Evolutionary conservation across 2,797 vertebrate genomes (phyloP).

Genomic region (Tangara arthus): DNA sequence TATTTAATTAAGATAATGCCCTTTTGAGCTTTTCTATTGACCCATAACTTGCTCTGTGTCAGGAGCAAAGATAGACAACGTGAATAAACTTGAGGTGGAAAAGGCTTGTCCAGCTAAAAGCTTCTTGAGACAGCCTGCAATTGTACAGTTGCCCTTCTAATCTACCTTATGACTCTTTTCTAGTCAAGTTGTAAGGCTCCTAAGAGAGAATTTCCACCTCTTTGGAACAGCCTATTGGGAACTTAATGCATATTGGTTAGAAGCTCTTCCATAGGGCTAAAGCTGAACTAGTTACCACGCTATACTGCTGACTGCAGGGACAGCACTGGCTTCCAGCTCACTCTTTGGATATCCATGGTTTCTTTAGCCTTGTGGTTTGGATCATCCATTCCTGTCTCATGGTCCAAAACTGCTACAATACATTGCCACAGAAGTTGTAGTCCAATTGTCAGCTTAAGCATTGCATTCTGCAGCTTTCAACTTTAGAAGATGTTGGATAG

Average conservation of each 20-base stretch:
- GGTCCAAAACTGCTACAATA: neutral
- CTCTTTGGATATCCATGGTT: neutral
- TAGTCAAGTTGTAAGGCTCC: neutral
- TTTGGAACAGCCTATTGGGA: neutral
- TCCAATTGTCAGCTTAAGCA: neutral
- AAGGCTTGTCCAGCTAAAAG: neutral
- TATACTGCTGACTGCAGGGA: neutral
- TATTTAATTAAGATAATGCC: neutral
- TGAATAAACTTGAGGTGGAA: neutral
- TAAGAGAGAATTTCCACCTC: neutral
- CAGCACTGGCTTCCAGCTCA: neutral
- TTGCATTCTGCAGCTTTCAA: neutral
- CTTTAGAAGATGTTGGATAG: neutral
- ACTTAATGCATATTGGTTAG: neutral
- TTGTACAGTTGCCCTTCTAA: neutral
- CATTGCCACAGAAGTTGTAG: neutral
- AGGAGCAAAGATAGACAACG: neutral
- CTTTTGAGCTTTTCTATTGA: neutral
- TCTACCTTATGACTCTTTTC: neutral
- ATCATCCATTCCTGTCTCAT: rapidly evolving
- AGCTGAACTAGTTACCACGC: neutral
- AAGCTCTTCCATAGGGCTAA: neutral
- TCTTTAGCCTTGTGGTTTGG: neutral
- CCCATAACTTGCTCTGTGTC: neutral
- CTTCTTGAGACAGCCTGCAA: neutral